Percentiles rank a stretch among this genome's conserved stretches.
Conservation (phyloP, 2,113 vertebrate genomes). For the Strix uralensis region DNA sequence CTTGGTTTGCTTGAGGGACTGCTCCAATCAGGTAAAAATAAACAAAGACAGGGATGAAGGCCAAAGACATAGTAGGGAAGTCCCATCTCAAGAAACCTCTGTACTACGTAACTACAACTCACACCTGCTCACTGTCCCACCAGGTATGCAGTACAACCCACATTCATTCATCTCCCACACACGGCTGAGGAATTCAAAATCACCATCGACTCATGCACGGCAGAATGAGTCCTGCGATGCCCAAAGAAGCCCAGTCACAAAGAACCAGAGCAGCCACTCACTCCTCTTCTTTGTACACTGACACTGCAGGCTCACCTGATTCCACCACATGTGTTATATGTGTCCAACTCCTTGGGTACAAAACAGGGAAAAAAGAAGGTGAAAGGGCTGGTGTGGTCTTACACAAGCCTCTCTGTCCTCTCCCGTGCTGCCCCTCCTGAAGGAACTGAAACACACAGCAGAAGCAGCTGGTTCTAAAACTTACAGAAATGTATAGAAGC, state of each 20-base stretch:
- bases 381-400: not conserved
- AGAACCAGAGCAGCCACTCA: not conserved
- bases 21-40: not conserved
- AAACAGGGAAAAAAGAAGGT: not conserved
- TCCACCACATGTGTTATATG: accelerated
- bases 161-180: not conserved
- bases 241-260: not conserved
- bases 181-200: not conserved
- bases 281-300: not conserved
- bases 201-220: not conserved
- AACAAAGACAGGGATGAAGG: not conserved
- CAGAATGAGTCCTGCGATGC: not conserved
- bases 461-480: not conserved
- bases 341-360: not conserved
- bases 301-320: not conserved
- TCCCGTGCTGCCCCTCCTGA: not conserved
- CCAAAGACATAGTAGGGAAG: not conserved
- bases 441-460: not conserved
- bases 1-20: not conserved
- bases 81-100: not conserved
- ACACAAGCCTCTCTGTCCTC: not conserved
- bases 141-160: not conserved
- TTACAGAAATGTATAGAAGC: not conserved
- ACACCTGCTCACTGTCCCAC: not conserved
- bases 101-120: not conserved